Evolutionary conservation across 2,113 vertebrate genomes (phyloP), one percentile per base, ranked within the genome.

Genomic region (Dendrocopos noguchii): DNA sequence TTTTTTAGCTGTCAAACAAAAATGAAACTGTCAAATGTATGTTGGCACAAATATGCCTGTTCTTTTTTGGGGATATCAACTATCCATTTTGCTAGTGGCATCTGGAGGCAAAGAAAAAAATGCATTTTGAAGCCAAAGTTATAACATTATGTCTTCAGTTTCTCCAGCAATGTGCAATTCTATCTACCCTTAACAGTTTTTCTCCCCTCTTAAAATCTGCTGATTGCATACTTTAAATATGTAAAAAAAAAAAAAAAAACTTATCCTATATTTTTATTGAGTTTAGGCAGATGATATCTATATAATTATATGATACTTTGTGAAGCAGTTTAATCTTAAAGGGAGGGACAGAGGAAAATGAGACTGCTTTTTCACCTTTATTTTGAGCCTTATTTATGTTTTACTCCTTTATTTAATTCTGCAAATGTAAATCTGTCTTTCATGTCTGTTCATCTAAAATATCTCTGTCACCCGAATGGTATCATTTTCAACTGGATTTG

Each of bases 401-500:
- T 81, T 50, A 72, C 4, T 7, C 22, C 15, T 66, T 70, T 50
- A 75, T 80, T 96, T 94, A 91, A 70, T 73, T 90, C 63, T 33
- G 21, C 33, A 91, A 75, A 94, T 56, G 52, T 91, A 95, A 94
- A 95, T 76, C 39, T 95, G 31, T 87, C 82, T 72, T 29, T 84
- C 70, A 46, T 70, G 7, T 31, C 22, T 80, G 31, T 31, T 95
- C 84, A 83, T 44, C 39, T 80, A 71, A 93, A 95, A 88, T 79
- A 72, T 61, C 68, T 95, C 84, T 91, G 87, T 88, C 77, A 90
- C 42, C 70, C 88, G 44, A 91, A 47, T 64, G 55, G 68, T 39
- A 67, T 75, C 13, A 55, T 88, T 96, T 94, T 92, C 84, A 88
- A 95, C 84, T 82, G 73, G 52, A 91, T 88, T 93, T 97, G 93